Evolutionary conservation across 2,113 vertebrate genomes (phyloP), one percentile per base, ranked within the genome.

Genomic region (Paraplagusia blochii): DNA sequence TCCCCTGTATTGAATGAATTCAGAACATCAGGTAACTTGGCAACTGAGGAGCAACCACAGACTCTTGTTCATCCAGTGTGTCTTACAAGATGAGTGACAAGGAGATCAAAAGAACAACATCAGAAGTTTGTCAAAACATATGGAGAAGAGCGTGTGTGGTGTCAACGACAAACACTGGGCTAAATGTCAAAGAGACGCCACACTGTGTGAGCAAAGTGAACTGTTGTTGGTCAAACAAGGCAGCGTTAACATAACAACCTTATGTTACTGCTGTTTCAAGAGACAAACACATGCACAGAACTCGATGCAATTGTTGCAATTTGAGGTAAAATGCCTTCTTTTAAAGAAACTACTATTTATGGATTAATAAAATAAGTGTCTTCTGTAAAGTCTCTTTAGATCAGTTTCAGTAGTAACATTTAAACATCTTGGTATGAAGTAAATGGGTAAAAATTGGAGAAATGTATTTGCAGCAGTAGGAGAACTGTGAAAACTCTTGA

Each of bases 11-110:
- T 29, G 6, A 29, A 6, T 29, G 22, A 29, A 29, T 29, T 29
- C 22, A 6, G 6, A 2, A 29, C 22, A 29, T 29, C 6, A 29
- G 6, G 22, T 2, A 29, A 6, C 22, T 2, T 13, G 16, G 62
- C 43, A 34, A 57, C 18, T 17, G 18, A 42, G 29, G 61, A 13
- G 15, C 12, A 5, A 40, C 8, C 4, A 40, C 11, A 8, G 22
- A 69, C 56, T 51, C 58, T 59, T 63, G 8, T 40, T 59, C 59
- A 33, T 44, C 34, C 18, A 38, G n/a, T 8, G 45, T 9, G 9
- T 29, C 38, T 61, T 58, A 63, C 64, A 54, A 38, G 14, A 51
- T 58, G n/a, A 18, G 34, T 6, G 3, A 29, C 38, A 19, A 9
- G 5, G 12, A 1, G 1, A 38, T 44, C 19, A 58, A 47, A 53